A percentile compares a stretch with the other conserved stretches of the same genome.
phyloP scores from a whole-genome alignment of 2,113 vertebrate species.

The Herpetotheres cachinnans region DNA sequence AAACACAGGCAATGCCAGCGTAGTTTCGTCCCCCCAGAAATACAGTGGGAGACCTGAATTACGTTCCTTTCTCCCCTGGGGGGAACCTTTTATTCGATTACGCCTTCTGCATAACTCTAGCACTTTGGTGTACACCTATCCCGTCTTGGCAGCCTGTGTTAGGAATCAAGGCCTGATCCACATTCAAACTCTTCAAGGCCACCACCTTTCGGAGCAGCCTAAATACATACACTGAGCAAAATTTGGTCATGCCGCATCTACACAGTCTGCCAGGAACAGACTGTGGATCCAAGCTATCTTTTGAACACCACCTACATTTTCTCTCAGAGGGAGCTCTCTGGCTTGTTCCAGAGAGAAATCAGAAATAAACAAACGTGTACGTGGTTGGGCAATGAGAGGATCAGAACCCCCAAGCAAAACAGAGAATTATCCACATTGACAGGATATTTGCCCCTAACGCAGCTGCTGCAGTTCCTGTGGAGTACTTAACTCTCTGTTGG shows the following conservation, averaged over 20 bases:
- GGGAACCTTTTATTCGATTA: not conserved
- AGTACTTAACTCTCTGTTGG: not conserved
- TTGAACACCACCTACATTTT: not conserved
- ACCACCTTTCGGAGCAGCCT: not conserved
- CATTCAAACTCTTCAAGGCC: not conserved
- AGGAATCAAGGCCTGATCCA: not conserved
- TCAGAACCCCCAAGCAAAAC: not conserved
- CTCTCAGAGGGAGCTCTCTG: not conserved
- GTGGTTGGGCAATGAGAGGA: not conserved
- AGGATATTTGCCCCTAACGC: not conserved
- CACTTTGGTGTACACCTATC: not conserved
- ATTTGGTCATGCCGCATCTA: not conserved
- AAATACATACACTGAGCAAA: not conserved
- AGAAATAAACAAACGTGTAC: not conserved
- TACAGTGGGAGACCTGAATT: not conserved
- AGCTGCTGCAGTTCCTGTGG: not conserved
- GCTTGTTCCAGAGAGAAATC: not conserved
- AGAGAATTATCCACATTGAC: not conserved
- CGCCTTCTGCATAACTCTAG: not conserved
- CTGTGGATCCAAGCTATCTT: not conserved
- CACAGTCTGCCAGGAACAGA: not conserved
- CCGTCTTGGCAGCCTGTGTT: not conserved
- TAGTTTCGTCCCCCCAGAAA: not conserved
- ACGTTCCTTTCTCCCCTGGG: fast-evolving
- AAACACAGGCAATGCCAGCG: fast-evolving